A percentile compares a stretch with the other conserved stretches of the same genome.
phyloP scores from a whole-genome alignment of 2,888 invertebrate genomes.

The Uropetala carovei region DNA sequence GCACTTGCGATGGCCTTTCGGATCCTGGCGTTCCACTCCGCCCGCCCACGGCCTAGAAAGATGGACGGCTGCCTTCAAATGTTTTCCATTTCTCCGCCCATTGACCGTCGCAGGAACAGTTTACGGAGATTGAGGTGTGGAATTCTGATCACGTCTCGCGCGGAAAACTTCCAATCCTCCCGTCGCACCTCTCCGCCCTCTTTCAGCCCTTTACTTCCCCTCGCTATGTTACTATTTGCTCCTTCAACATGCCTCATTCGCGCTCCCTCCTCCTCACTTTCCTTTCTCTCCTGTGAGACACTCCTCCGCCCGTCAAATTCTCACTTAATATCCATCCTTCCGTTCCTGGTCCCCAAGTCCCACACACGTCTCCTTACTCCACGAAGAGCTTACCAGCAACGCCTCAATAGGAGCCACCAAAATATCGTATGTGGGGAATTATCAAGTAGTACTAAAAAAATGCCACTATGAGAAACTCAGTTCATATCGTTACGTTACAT shows the following conservation, averaged over 20 bases:
- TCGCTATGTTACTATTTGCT: too few species aligned
- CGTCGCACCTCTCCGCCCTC: not conserved
- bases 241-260: too few species aligned
- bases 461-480: too few species aligned
- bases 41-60: not conserved
- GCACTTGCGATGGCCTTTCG: not conserved
- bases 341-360: too few species aligned
- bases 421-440: too few species aligned
- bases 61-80: constrained; percentile 32
- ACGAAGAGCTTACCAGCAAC: too few species aligned
- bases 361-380: too few species aligned
- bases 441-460: too few species aligned
- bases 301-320: not conserved
- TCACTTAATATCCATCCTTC: too few species aligned
- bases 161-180: not conserved
- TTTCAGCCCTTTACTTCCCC: not conserved
- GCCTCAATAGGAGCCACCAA: too few species aligned
- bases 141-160: constrained; percentile 38
- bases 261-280: not conserved
- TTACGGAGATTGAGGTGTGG: constrained; percentile 15
- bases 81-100: constrained; percentile 57
- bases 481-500: too few species aligned
- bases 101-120: constrained; percentile 4
- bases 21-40: not conserved
- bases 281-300: constrained; percentile 27